phyloP scores from a whole-genome alignment of 2,797 vertebrate species.

The Thamnophis elegans region DNA sequence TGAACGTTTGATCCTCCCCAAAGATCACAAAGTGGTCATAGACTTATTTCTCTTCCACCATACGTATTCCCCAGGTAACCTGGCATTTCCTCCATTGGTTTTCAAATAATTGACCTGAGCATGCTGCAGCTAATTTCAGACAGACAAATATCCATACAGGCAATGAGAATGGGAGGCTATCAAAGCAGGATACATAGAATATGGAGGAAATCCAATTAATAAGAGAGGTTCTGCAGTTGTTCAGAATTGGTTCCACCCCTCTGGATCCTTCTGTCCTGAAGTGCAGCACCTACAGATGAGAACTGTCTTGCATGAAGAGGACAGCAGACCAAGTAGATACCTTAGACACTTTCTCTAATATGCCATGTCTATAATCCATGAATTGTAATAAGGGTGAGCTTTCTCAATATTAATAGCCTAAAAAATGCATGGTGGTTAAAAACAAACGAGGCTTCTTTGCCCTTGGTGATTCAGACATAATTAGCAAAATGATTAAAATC shows the following conservation, averaged over 20 bases:
- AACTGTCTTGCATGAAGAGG: neutral
- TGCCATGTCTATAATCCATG: neutral
- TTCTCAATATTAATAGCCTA: neutral
- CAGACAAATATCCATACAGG: neutral
- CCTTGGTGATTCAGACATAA: neutral
- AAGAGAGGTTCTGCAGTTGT: neutral
- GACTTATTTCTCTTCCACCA: neutral
- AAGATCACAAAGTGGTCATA: neutral
- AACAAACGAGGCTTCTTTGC: neutral
- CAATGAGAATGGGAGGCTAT: neutral
- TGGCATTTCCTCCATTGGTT: neutral
- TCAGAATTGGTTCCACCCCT: neutral
- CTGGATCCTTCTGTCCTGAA: neutral
- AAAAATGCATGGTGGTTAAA: neutral
- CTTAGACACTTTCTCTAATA: neutral
- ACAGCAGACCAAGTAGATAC: neutral
- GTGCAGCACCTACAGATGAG: neutral
- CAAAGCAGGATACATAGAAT: neutral
- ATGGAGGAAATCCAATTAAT: neutral
- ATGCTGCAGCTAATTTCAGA: neutral
- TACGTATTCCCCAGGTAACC: neutral
- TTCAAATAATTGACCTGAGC: neutral
- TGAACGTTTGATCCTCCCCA: neutral
- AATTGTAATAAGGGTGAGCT: neutral
- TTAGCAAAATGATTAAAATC: neutral